phyloP scores from a whole-genome alignment of 2,113 vertebrate species.

The Trinectes maculatus region DNA sequence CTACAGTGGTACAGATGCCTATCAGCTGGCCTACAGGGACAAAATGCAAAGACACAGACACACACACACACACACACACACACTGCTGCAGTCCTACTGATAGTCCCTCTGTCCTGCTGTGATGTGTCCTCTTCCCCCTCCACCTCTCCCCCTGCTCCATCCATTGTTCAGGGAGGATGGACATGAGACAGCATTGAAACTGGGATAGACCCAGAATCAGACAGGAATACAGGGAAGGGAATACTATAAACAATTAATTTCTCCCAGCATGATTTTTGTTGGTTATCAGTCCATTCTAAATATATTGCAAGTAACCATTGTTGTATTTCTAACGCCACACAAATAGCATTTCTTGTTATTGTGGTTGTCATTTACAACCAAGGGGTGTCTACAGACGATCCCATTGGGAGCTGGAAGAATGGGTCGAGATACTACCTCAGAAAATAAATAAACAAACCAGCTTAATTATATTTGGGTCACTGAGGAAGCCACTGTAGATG shows the following conservation, averaged over 20 bases:
- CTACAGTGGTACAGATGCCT: constrained; percentile 36
- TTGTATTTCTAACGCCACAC: constrained; percentile 43
- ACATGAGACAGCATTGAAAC: constrained; percentile 67
- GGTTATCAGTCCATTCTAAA: constrained; percentile 72
- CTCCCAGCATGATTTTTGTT: constrained; percentile 40
- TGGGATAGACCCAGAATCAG: constrained; percentile 58
- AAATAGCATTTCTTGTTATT: constrained; percentile 68
- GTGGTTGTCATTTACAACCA: constrained; percentile 47
- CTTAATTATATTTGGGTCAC: constrained; percentile 53
- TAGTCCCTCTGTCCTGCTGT: constrained; percentile 22
- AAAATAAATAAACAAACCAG: constrained; percentile 63
- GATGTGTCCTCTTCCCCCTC: constrained; percentile 23
- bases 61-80: not conserved
- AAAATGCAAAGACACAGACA: not conserved
- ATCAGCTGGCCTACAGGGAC: constrained; percentile 25
- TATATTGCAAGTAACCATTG: constrained; percentile 67
- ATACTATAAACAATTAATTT: constrained; percentile 72
- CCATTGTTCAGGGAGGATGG: constrained; percentile 75
- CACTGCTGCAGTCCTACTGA: constrained; percentile 13
- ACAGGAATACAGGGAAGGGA: constrained; percentile 65
- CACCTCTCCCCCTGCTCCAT: constrained; percentile 5
- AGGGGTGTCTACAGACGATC: constrained; percentile 51
- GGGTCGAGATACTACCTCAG: constrained; percentile 58
- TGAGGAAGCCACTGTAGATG: constrained; percentile 40
- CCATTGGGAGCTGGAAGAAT: constrained; percentile 54